Evolutionary conservation across 2,113 vertebrate genomes (phyloP).

Genomic region (Turdus rufiventris): DNA sequence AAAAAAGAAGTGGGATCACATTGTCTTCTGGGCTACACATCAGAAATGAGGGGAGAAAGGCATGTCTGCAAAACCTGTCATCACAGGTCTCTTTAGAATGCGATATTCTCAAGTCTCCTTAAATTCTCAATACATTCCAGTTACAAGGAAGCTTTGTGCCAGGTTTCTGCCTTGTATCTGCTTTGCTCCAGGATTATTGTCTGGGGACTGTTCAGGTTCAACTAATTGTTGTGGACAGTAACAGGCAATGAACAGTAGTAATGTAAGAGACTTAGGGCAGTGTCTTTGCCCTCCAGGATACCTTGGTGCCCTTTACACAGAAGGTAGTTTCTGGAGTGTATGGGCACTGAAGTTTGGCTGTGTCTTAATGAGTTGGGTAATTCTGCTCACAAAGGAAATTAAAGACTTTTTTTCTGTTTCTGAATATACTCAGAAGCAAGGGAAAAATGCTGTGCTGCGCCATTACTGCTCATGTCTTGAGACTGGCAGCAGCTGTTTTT

Average conservation of each 20-base stretch:
- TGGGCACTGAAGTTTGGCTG: background rate
- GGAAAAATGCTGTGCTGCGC: background rate
- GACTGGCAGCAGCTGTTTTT: background rate
- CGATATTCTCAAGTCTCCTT: background rate
- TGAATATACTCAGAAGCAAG: background rate
- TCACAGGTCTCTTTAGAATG: background rate
- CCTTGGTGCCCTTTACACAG: rapidly evolving
- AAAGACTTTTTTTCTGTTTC: background rate
- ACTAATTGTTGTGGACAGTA: background rate
- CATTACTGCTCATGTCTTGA: background rate
- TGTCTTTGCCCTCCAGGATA: background rate
- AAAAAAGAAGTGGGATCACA: background rate
- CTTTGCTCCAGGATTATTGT: background rate
- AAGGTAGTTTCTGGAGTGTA: background rate
- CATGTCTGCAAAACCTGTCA: background rate
- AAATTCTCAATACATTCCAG: background rate
- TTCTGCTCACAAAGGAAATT: background rate
- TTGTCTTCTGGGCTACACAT: background rate
- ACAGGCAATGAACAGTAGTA: rapidly evolving
- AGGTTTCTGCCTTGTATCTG: background rate
- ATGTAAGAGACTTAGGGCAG: rapidly evolving
- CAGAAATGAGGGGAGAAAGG: background rate
- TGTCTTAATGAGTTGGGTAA: background rate
- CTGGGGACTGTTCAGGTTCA: background rate
- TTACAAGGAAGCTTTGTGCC: background rate